Base-by-base conservation (phyloP, 2,888 invertebrate genomes). In the Eupelmus urozonus region DNA sequence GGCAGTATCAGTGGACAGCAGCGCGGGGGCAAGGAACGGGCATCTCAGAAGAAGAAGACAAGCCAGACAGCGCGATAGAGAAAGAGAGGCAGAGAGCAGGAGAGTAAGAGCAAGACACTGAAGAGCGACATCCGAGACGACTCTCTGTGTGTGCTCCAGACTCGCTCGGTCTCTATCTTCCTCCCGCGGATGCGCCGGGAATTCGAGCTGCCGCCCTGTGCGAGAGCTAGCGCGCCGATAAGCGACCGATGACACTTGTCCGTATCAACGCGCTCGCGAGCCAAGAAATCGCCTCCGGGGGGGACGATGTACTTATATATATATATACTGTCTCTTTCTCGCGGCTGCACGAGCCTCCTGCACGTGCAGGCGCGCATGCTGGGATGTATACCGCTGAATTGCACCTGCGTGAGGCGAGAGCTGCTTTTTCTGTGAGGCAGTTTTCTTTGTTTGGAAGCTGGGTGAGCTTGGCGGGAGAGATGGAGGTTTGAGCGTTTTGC, bases 211-310 rank as follows among this genome's bases (percentile, higher is more conserved):
- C 45, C n/a, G 34, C 34, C 5, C 2, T 7, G 9, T 45, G 42
- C 65, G n/a, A n/a, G n/a, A n/a, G n/a, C n/a, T n/a, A n/a, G n/a
- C n/a, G n/a, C n/a, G n/a, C n/a, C n/a, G 78, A 75, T 75, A 75
- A 75, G 67, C 75, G 75, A 75, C 67, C 75, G 75, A 75, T 75
- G 75, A 75, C 75, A 75, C 67, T 75, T 66, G 67, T 62, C 67
- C 60, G 42, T 66, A 65, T 65, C 73, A 20, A n/a, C 73, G 18
- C 27, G 29, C 29, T 27, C 2, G n/a, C 25, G 34, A 55, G 25
- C 34, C 9, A 34, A 34, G 34, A 34, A 34, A 34, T 34, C 34
- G 34, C 34, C 34, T 34, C 34, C 34, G 9, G 34, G 9, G 34
- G 9, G 3, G 34, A 34, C 34, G 5, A 34, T 5, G 34, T 34